A percentile compares a stretch with the other conserved stretches of the same genome.
These are phyloP conservation scores for Cichlasoma orientale DNA, from an alignment of 2,797 vertebrate species.

Conservation along the genomic window DNA sequence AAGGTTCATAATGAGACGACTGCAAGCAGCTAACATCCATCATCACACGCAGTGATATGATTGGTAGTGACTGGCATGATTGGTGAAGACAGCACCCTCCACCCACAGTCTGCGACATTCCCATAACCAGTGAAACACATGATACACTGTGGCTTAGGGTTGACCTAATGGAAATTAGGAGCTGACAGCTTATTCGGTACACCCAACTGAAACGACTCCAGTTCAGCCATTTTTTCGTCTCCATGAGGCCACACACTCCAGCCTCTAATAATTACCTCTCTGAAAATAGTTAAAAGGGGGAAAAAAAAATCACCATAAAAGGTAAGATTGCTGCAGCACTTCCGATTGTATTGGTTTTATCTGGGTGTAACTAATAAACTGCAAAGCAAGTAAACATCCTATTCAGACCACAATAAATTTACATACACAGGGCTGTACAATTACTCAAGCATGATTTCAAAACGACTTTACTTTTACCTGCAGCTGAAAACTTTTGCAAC, in stretches of 20 bases:
- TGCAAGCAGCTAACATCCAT: background rate
- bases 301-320: background rate
- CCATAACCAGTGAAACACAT: conserved; percentile 56
- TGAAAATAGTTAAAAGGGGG: background rate
- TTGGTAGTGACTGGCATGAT: conserved; percentile 16
- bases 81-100: conserved; percentile 32
- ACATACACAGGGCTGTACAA: conserved; percentile 4
- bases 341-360: background rate
- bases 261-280: background rate
- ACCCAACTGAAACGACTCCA: background rate
- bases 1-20: conserved; percentile 21
- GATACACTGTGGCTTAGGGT: conserved; percentile 63
- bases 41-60: conserved; percentile 7
- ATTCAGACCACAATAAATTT: conserved; percentile 1
- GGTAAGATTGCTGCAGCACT: background rate
- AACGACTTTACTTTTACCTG: conserved; percentile 1
- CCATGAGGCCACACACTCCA: background rate
- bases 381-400: background rate
- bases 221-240: background rate
- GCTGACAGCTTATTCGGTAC: background rate
- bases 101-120: conserved; percentile 39
- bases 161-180: conserved; percentile 18
- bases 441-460: conserved; percentile 3
- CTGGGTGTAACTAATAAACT: background rate
- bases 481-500: background rate